These are phyloP conservation scores for Zaprionus camerounensis DNA, from an alignment of 1,140 invertebrate genomes.

Conservation along the genomic window DNA sequence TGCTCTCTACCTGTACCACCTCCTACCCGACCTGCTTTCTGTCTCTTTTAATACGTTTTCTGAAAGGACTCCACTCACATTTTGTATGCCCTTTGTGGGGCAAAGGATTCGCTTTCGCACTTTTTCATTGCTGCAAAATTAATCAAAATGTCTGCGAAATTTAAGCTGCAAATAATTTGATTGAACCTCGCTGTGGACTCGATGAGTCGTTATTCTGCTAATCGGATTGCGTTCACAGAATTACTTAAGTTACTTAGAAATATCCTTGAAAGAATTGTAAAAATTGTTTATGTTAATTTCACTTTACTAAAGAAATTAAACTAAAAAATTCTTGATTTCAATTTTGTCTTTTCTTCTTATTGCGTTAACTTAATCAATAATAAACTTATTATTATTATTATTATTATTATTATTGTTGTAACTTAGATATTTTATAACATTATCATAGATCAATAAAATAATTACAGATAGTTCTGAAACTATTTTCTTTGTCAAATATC, in stretches of 20 bases:
- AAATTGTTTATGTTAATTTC: too few species aligned
- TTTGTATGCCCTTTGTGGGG: slow-evolving; percentile 78
- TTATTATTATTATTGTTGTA: too few species aligned
- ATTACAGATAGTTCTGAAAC: too few species aligned
- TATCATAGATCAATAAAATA: too few species aligned
- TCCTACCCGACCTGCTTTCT: too few species aligned
- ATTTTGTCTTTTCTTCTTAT: too few species aligned
- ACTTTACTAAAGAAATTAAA: too few species aligned
- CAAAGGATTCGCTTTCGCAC: slow-evolving; percentile 72
- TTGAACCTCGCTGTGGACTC: slow-evolving; percentile 3
- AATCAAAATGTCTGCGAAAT: slow-evolving; percentile 77
- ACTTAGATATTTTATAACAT: too few species aligned
- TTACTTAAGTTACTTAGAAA: not conserved
- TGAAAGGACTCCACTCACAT: slow-evolving; percentile 64
- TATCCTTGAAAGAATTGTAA: not conserved
- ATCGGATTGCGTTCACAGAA: not conserved
- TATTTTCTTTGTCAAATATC: too few species aligned
- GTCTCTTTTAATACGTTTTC: slow-evolving; percentile 25
- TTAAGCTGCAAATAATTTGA: slow-evolving; percentile 65
- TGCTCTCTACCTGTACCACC: not conserved
- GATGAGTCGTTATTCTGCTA: not conserved
- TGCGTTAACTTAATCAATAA: too few species aligned
- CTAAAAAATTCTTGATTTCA: too few species aligned
- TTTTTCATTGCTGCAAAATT: slow-evolving; percentile 69
- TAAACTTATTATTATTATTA: too few species aligned